Evolutionary conservation across 2,797 vertebrate species (phyloP), one percentile per base, ranked within the genome.

Genomic region (Botia kubotai): DNA sequence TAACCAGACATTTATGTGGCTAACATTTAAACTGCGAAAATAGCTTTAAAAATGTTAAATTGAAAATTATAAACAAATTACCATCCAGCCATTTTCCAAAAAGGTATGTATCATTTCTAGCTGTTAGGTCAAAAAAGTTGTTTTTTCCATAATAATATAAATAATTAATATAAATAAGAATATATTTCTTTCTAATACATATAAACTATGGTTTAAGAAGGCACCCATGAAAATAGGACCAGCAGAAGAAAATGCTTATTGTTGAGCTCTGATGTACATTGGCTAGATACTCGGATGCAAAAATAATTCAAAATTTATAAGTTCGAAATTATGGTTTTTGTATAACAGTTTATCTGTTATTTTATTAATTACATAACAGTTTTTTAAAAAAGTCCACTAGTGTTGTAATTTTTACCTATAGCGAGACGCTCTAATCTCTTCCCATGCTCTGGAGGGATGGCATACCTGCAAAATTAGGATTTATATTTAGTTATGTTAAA

Each of bases 361-460:
- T 58, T 58, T 19, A 14, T 52, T 17, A 16, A 16, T 16, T 52
- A 14, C 14, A 52, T 52, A 52, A 52, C 3, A 52, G 12, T 17
- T 52, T 53, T 53, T 7, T 50, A 7, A 48, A 48, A 48, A 75
- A 46, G 13, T 43, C 55, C 23, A 77, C 79, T 3, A 82, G 21
- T 63, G 19, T n/a, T 8, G n/a, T 58, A 50, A 0, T 2, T 23
- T 74, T 81, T 92, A 95, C 94, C 94, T 89, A 91, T 92, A 75
- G 94, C 93, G 85, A 95, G 89, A 74, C 94, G 92, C 89, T 95
- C 94, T 80, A 95, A 89, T 84, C 94, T 90, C 81, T 95, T 95
- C 46, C 94, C 94, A 17, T 95, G 94, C 83, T 95, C 94, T 0
- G 94, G 94, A 52, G 94, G 94, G 80, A 95, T 93, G 74, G 93